These are phyloP conservation scores for Baryphthengus martii DNA, from an alignment of 2,113 vertebrate species.

Conservation along the genomic window DNA sequence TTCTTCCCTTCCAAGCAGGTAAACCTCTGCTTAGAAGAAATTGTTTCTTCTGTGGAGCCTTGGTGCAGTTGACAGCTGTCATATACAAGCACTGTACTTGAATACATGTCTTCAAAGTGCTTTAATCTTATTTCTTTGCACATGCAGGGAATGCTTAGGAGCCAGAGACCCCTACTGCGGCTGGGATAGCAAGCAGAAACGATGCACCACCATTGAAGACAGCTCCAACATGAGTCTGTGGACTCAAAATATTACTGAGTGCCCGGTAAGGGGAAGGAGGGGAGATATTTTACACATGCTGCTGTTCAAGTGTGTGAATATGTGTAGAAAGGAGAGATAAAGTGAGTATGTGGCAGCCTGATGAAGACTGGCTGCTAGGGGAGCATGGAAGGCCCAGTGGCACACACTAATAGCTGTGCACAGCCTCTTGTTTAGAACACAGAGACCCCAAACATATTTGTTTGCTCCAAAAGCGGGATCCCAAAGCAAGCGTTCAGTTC, in stretches of 20 bases:
- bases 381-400: not conserved
- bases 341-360: not conserved
- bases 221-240: constrained; percentile 98
- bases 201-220: constrained; percentile 94
- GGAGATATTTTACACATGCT: not conserved
- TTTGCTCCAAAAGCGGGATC: not conserved
- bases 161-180: constrained; percentile 96
- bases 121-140: constrained; percentile 50
- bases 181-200: constrained; percentile 91
- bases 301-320: not conserved
- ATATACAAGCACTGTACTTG: not conserved
- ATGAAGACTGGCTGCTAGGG: not conserved
- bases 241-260: constrained; percentile 95
- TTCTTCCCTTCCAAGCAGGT: constrained; percentile 34
- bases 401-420: not conserved
- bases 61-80: constrained; percentile 11
- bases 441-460: not conserved
- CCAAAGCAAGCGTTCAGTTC: not conserved
- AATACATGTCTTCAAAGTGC: not conserved
- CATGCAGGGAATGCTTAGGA: constrained; percentile 86
- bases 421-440: not conserved
- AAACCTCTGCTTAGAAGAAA: constrained; percentile 50
- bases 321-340: not conserved
- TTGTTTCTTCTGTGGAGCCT: constrained; percentile 27
- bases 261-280: constrained; percentile 82